Base-by-base conservation (phyloP, 2,797 vertebrate genomes). In the Margarornis squamiger region DNA sequence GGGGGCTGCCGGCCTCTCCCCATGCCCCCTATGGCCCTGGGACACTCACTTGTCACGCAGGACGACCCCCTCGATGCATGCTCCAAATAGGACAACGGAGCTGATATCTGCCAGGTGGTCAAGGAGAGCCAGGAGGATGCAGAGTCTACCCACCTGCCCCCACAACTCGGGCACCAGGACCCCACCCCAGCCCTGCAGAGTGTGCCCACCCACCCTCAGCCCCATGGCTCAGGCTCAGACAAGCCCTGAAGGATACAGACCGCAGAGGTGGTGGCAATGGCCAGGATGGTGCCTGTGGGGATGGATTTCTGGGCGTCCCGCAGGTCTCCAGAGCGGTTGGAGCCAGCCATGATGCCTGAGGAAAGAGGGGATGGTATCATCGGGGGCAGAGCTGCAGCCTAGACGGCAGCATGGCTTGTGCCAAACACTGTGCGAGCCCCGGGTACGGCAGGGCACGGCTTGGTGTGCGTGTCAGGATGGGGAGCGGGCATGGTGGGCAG, bases 231-330 rank as follows among this genome's bases (percentile, higher is more conserved):
- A 43, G 26, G 13, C 26, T 27, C 26, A 12, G 70, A 66, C 3
- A 1, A 70, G 49, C 41, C 30, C 54, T 43, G 52, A 98, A 99
- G 98, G 99, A 99, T 99, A 99, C 99, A 99, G 97, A 99, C 99
- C 2, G 98, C 97, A 19, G 99, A 99, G 66, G 99, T 99, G 96
- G 99, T 99, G 97, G 98, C 99, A 10, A 99, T 99, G 96, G 99
- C 99, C 91, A 99, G 97, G 90, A 99, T 99, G 95, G 99, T 99
- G 86, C 99, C 99, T 0, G 99, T 97, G 49, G 99, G 99, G 92
- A 99, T 99, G 10, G 99, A 99, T 96, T 99, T 99, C 98, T 99
- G 99, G 38, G 99, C 99, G 18, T 99, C 99, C 23, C 98, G 98
- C 94, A 99, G 98, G 94, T 99, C 99, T 92, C 99, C 99, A 0